Evolutionary conservation across 2,888 invertebrate species (phyloP).

Genomic region (Oxycera nigricornis): DNA sequence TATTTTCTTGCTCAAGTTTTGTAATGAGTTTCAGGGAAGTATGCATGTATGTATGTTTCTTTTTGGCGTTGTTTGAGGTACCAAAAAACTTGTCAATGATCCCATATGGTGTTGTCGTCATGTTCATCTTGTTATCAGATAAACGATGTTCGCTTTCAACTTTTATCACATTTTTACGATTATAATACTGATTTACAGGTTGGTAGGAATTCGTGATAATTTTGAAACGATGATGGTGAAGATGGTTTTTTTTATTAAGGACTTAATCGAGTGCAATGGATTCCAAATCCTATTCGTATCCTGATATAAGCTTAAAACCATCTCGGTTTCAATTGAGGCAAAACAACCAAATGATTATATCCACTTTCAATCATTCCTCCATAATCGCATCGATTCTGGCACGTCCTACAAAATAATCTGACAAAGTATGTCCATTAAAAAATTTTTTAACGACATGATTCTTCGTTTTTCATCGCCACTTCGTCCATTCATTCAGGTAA

Average conservation of each 20-base stretch:
- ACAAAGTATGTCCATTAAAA: neutral
- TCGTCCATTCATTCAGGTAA: neutral
- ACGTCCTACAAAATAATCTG: no score
- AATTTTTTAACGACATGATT: constrained; percentile 1
- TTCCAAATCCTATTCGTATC: no score
- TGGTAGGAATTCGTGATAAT: constrained; percentile 6
- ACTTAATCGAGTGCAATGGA: no score
- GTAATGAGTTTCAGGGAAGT: neutral
- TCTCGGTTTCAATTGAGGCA: no score
- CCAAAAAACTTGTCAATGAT: neutral
- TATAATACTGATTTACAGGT: constrained; percentile 18
- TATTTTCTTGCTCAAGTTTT: neutral
- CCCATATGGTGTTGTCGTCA: neutral
- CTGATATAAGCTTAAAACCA: no score
- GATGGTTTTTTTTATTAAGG: no score
- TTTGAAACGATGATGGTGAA: neutral
- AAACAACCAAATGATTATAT: no score
- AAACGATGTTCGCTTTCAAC: constrained; percentile 26
- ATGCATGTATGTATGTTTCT: neutral
- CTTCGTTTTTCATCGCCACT: neutral
- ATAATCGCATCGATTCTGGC: no score
- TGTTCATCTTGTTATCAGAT: constrained; percentile 3
- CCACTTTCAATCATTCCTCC: no score
- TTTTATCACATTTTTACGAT: constrained; percentile 31
- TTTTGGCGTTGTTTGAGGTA: neutral